Conservation (phyloP, 2,113 vertebrate species). For the Calonectris borealis region DNA sequence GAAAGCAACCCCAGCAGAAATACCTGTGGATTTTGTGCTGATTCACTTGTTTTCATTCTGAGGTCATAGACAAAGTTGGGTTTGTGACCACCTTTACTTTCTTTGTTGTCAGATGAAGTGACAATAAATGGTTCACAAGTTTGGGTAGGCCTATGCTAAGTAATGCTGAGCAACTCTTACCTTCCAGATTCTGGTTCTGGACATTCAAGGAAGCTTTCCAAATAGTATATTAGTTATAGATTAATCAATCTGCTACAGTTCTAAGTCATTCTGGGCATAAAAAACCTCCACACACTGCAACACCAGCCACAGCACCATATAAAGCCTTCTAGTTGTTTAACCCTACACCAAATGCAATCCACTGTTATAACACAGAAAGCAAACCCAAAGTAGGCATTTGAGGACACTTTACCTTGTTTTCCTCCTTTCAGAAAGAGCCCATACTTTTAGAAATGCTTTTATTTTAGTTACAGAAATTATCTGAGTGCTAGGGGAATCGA, state of each 20-base stretch:
- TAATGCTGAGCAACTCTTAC: background rate
- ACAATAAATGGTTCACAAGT: background rate
- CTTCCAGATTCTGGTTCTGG: background rate
- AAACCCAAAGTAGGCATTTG: background rate
- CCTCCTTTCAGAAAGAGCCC: background rate
- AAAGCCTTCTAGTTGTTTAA: background rate
- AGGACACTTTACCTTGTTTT: background rate
- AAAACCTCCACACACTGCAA: background rate
- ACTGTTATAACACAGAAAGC: background rate
- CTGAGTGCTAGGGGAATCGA: fast-evolving
- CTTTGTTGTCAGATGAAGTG: background rate
- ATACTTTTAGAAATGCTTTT: background rate
- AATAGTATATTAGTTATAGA: background rate
- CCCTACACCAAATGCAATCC: background rate
- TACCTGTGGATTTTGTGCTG: background rate
- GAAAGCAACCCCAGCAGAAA: background rate
- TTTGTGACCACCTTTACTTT: background rate
- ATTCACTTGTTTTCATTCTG: background rate
- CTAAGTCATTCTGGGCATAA: background rate
- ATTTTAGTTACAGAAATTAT: background rate
- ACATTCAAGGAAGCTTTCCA: background rate
- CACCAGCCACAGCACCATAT: background rate
- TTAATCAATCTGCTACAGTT: background rate
- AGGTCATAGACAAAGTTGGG: background rate
- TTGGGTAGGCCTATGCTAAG: background rate